Evolutionary conservation across 2,797 vertebrate genomes (phyloP).

Genomic region (Sciurus vulgaris): DNA sequence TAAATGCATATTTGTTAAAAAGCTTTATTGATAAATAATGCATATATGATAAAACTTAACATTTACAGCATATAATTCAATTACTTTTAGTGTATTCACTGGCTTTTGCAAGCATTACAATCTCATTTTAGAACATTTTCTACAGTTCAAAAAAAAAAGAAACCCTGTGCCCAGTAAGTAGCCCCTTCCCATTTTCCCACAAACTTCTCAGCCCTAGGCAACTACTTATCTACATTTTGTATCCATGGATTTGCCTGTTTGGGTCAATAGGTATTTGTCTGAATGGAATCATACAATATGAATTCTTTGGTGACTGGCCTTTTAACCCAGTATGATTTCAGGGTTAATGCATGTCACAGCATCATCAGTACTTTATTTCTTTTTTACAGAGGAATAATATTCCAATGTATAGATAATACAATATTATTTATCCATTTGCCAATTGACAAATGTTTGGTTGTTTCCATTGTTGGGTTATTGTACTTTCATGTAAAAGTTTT

Average conservation of each 20-base stretch:
- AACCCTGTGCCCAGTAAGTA: not conserved
- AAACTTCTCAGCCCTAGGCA: not conserved
- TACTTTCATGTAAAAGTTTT: not conserved
- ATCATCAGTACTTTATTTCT: not conserved
- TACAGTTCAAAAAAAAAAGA: not conserved
- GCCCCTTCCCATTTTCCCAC: not conserved
- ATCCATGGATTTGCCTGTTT: not conserved
- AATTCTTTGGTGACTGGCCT: not conserved
- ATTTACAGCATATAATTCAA: not conserved
- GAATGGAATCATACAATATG: not conserved
- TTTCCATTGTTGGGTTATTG: not conserved
- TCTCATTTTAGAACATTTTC: not conserved
- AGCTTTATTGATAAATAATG: not conserved
- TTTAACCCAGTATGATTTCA: not conserved
- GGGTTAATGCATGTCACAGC: not conserved
- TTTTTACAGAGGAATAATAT: not conserved
- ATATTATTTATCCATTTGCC: not conserved
- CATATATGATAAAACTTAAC: not conserved
- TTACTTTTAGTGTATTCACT: not conserved
- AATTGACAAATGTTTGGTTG: not conserved
- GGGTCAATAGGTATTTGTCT: not conserved
- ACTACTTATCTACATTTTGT: not conserved
- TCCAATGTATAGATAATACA: not conserved
- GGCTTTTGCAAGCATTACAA: not conserved
- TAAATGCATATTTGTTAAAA: not conserved